Evolutionary conservation across 2,888 invertebrate species (phyloP).

Genomic region (Agrypnus murinus): DNA sequence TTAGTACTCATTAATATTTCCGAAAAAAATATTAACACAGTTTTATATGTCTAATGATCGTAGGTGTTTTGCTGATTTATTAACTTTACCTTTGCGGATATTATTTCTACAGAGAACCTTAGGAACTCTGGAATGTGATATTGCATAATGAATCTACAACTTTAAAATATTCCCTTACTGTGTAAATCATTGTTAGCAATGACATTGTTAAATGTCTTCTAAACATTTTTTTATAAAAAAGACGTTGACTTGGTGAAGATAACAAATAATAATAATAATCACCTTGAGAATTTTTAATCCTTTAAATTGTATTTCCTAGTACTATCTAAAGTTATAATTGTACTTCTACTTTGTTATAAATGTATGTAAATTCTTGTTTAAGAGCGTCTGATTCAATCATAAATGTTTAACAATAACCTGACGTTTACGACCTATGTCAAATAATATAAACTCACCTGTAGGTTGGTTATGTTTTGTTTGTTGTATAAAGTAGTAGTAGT

Average conservation of each 20-base stretch:
- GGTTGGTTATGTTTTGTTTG: constrained; percentile 22
- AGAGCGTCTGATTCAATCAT: constrained; percentile 26
- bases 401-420: constrained; percentile 35
- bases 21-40: constrained; percentile 1
- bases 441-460: constrained; percentile 30
- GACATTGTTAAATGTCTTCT: too few relatives aligned
- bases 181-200: background rate
- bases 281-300: too few relatives aligned
- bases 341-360: background rate
- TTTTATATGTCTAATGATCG: constrained; percentile 14
- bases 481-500: background rate
- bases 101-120: constrained; percentile 1
- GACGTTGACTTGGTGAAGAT: too few relatives aligned
- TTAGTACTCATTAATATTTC: constrained; percentile 12
- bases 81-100: constrained; percentile 19
- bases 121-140: background rate
- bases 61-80: constrained; percentile 18
- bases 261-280: too few relatives aligned
- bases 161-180: background rate
- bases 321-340: too few relatives aligned
- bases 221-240: too few relatives aligned
- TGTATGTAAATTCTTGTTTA: constrained; percentile 10
- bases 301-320: too few relatives aligned
- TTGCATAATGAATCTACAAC: background rate
- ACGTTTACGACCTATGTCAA: constrained; percentile 36